A percentile compares a stretch with the other conserved stretches of the same genome.
Evolutionary conservation across 2,888 invertebrate species (phyloP).

Genomic region (Molanna angustata): DNA sequence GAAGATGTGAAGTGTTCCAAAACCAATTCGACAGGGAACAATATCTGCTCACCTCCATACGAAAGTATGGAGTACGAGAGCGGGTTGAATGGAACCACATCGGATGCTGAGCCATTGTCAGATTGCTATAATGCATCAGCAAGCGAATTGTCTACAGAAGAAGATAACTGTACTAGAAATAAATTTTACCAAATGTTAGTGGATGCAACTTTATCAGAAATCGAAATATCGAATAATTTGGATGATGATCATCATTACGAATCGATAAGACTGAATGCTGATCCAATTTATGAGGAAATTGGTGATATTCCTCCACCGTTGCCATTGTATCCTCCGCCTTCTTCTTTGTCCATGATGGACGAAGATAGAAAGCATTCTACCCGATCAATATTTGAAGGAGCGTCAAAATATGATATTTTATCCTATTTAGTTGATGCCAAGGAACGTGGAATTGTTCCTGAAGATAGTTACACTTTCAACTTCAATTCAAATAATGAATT

Average conservation of each 20-base stretch:
- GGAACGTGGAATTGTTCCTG: constrained; percentile 68
- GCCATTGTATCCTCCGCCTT: constrained; percentile 74
- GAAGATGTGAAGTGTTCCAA: constrained; percentile 35
- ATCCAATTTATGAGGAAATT: constrained; percentile 79
- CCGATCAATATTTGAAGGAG: constrained; percentile 73
- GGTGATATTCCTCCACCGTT: constrained; percentile 74
- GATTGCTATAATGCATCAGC: constrained; percentile 72
- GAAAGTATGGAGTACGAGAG: constrained; percentile 72
- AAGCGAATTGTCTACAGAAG: constrained; percentile 62
- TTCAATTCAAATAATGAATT: constrained; percentile 55
- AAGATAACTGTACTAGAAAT: constrained; percentile 63
- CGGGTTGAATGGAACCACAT: constrained; percentile 49
- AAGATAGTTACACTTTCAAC: constrained; percentile 67
- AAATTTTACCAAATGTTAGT: constrained; percentile 74
- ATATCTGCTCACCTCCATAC: constrained; percentile 70
- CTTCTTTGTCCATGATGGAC: constrained; percentile 62
- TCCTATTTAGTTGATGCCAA: constrained; percentile 87
- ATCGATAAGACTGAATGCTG: constrained; percentile 63
- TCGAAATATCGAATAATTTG: constrained; percentile 59
- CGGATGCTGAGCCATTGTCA: constrained; percentile 58
- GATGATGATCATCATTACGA: constrained; percentile 72
- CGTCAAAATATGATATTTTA: constrained; percentile 85
- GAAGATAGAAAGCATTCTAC: constrained; percentile 65
- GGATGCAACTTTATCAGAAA: constrained; percentile 66
- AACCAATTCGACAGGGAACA: constrained; percentile 47